These are phyloP conservation scores for Ispidina picta DNA, from an alignment of 2,797 vertebrate species.

Conservation along the genomic window DNA sequence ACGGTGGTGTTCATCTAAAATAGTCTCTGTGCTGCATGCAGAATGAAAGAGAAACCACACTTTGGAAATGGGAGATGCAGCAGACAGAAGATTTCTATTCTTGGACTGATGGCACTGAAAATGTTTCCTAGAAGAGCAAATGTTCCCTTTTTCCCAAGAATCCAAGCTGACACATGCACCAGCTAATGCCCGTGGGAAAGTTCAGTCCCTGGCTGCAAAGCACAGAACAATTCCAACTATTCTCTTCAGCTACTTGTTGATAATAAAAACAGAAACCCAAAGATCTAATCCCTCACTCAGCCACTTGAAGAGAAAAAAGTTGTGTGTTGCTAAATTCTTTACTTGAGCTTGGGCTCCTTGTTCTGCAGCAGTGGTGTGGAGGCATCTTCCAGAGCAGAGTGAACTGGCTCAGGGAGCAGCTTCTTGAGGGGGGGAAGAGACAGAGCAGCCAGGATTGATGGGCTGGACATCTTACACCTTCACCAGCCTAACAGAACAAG, in stretches of 20 bases:
- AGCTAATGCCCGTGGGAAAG: not conserved
- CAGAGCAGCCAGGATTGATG: not conserved
- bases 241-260: not conserved
- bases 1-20: slow-evolving; percentile 13
- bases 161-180: not conserved
- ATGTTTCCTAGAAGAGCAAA: slow-evolving; percentile 32
- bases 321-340: not conserved
- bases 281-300: not conserved
- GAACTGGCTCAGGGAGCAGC: not conserved
- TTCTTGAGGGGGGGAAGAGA: not conserved
- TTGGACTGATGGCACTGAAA: slow-evolving; percentile 39
- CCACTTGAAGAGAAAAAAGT: not conserved
- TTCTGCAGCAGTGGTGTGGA: not conserved
- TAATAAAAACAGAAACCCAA: slow-evolving; percentile 5
- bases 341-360: not conserved
- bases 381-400: not conserved
- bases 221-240: not conserved
- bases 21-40: not conserved
- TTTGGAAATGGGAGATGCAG: slow-evolving; percentile 34
- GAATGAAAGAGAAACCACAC: slow-evolving; percentile 7
- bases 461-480: not conserved
- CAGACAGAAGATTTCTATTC: slow-evolving; percentile 39
- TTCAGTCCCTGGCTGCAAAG: not conserved
- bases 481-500: not conserved
- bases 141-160: slow-evolving; percentile 20